Conservation (phyloP, 1,140 invertebrate genomes). For the Tetranychus urticae region DNA sequence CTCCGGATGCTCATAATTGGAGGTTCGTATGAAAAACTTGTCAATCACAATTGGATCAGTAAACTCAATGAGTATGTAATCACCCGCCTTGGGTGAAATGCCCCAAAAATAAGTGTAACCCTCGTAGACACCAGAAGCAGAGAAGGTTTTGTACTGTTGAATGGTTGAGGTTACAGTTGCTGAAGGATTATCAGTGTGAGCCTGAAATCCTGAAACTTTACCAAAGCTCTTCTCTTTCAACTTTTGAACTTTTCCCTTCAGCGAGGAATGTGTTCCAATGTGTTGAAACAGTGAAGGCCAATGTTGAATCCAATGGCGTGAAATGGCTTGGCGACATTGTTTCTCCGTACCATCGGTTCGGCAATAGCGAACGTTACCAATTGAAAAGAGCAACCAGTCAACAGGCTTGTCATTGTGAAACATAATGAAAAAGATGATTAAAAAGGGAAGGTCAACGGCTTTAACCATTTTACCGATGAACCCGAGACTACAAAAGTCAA, state of each 20-base stretch:
- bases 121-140: slow-evolving; percentile 52
- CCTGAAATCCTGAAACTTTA: slow-evolving; percentile 53
- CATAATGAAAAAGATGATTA: slow-evolving; percentile 80
- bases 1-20: slow-evolving; percentile 68
- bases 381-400: slow-evolving; percentile 80
- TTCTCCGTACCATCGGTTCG: slow-evolving; percentile 54
- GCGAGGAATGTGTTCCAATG: slow-evolving; percentile 76
- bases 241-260: slow-evolving; percentile 90
- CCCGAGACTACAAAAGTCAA: slow-evolving; percentile 80
- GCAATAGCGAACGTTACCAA: slow-evolving; percentile 72
- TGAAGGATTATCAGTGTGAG: slow-evolving; percentile 29
- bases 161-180: slow-evolving; percentile 48
- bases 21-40: slow-evolving; percentile 67
- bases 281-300: slow-evolving; percentile 57
- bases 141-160: slow-evolving; percentile 58
- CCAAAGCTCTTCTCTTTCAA: slow-evolving; percentile 84
- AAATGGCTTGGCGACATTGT: slow-evolving; percentile 55
- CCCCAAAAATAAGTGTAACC: slow-evolving; percentile 86
- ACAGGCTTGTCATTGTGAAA: slow-evolving; percentile 90
- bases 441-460: slow-evolving; percentile 55
- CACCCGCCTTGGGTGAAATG: slow-evolving; percentile 52
- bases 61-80: slow-evolving; percentile 59
- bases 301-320: slow-evolving; percentile 56
- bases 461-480: slow-evolving; percentile 88
- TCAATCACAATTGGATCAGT: slow-evolving; percentile 43